Percentiles rank a stretch among this genome's conserved stretches.
These are phyloP conservation scores for Drosophila arawakana DNA, from an alignment of 1,140 invertebrate species.

Conservation along the genomic window DNA sequence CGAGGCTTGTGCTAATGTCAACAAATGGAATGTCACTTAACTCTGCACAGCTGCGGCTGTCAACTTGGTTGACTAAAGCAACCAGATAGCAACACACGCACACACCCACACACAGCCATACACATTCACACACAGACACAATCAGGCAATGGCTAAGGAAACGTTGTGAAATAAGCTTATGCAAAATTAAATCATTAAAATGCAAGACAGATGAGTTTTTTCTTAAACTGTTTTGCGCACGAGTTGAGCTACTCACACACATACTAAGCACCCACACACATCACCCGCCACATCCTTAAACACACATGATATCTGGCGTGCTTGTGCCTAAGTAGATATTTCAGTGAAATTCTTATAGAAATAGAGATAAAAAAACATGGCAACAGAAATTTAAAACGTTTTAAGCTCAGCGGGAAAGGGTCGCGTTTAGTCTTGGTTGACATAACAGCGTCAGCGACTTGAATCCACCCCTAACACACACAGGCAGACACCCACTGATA, in stretches of 20 bases:
- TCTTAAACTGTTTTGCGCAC: constrained; percentile 77
- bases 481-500: constrained; percentile 4
- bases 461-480: constrained; percentile 36
- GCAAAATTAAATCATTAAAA: constrained; percentile 80
- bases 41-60: constrained; percentile 44
- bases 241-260: constrained; percentile 56
- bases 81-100: constrained; percentile 25
- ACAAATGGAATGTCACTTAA: constrained; percentile 68
- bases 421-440: constrained; percentile 49
- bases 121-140: constrained; percentile 8
- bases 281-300: not conserved
- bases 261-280: constrained; percentile 8
- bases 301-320: constrained; percentile 44
- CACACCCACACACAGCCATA: constrained; percentile 15
- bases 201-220: constrained; percentile 74
- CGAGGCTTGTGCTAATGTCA: constrained; percentile 66
- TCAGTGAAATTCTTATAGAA: constrained; percentile 65
- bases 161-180: constrained; percentile 60
- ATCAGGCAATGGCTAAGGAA: not conserved
- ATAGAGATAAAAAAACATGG: constrained; percentile 58
- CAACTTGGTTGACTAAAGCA: constrained; percentile 32
- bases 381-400: constrained; percentile 64
- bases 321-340: constrained; percentile 72
- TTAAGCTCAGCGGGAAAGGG: constrained; percentile 36
- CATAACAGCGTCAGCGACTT: constrained; percentile 41